Conservation (phyloP, 2,888 invertebrate genomes). For the Nomada ruficornis region DNA sequence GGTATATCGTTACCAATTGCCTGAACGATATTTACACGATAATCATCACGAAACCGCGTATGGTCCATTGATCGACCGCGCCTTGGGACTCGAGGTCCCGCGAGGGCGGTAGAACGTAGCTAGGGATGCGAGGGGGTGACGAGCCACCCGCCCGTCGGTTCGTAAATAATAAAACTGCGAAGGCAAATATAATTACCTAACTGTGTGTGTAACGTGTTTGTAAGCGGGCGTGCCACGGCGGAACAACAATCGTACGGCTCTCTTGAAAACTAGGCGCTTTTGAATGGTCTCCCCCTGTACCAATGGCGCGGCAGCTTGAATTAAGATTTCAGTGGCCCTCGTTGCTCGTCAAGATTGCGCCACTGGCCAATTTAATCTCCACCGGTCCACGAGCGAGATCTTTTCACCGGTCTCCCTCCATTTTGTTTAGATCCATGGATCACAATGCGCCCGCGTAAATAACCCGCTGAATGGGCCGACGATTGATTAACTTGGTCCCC, state of each 20-base stretch:
- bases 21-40: constrained; percentile 25
- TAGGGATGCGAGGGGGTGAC: background rate
- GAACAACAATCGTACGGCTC: constrained; percentile 80
- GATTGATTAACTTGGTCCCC: constrained; percentile 52
- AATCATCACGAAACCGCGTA: constrained; percentile 28
- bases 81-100: background rate
- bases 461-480: constrained; percentile 41
- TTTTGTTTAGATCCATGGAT: constrained; percentile 52
- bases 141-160: constrained; percentile 32
- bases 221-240: constrained; percentile 65
- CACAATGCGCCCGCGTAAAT: constrained; percentile 58
- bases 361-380: constrained; percentile 79
- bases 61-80: background rate
- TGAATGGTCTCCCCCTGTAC: constrained; percentile 71
- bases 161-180: constrained; percentile 83
- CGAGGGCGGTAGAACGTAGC: background rate
- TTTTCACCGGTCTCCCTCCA: constrained; percentile 36
- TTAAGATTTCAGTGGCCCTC: constrained; percentile 80
- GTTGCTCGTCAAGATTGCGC: constrained; percentile 77
- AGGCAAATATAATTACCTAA: constrained; percentile 84
- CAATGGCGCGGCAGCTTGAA: constrained; percentile 70
- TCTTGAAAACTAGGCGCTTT: constrained; percentile 78
- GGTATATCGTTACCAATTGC: background rate
- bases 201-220: constrained; percentile 78
- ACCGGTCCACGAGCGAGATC: constrained; percentile 49